phyloP scores from a whole-genome alignment of 2,797 vertebrate species.

The Anisognathus igniventris region DNA sequence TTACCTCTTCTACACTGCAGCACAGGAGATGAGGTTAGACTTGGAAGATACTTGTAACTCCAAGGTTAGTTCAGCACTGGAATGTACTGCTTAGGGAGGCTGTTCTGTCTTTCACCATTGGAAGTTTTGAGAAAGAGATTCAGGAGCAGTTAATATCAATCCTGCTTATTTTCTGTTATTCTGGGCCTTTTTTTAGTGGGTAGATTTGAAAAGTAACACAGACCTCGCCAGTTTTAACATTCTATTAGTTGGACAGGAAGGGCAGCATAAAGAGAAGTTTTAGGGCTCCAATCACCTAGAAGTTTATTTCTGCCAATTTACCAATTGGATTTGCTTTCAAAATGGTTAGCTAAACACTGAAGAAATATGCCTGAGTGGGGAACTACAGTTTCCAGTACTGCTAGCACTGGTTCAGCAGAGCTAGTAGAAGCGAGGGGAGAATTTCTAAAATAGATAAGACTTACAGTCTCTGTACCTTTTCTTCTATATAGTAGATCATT shows the following conservation, averaged over 20 bases:
- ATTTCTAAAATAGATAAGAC: not conserved
- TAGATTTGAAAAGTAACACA: not conserved
- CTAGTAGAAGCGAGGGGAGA: accelerated
- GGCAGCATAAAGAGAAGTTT: not conserved
- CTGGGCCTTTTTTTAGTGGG: not conserved
- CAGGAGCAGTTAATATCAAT: not conserved
- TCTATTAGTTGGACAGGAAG: not conserved
- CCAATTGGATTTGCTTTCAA: not conserved
- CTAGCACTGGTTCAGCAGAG: not conserved
- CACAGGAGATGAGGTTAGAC: not conserved
- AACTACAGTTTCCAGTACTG: not conserved
- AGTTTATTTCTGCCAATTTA: not conserved
- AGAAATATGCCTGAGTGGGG: not conserved
- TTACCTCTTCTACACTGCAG: not conserved
- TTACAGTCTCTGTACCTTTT: not conserved
- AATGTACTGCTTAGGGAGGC: not conserved
- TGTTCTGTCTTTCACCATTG: not conserved
- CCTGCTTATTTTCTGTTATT: not conserved
- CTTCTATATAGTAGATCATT: not conserved
- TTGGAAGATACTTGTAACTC: not conserved
- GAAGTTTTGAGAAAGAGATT: not conserved
- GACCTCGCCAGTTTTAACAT: not conserved
- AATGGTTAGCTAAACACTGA: not conserved
- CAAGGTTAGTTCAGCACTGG: not conserved
- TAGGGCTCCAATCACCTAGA: not conserved